Conservation (phyloP, 2,797 vertebrate species). For the Oryzias dopingdopingensis region DNA sequence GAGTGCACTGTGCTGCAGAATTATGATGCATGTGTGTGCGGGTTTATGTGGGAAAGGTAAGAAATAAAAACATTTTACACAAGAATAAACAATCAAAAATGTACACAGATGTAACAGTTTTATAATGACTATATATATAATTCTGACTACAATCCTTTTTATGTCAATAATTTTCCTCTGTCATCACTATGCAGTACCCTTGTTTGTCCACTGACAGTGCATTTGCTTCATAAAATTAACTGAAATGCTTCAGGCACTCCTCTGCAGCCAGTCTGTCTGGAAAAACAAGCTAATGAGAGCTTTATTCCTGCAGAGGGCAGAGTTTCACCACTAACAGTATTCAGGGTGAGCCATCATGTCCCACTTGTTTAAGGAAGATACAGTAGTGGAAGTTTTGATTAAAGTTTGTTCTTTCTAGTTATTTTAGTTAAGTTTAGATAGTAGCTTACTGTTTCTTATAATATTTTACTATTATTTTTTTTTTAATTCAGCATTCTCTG, state of each 20-base stretch:
- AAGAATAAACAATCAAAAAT: too few species aligned
- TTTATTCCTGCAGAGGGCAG: conserved; percentile 77
- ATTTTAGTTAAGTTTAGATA: too few species aligned
- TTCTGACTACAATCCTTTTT: not conserved
- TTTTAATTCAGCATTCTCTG: too few species aligned
- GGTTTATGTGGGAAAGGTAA: not conserved
- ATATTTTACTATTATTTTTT: too few species aligned
- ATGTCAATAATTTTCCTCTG: not conserved
- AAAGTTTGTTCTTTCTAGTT: too few species aligned
- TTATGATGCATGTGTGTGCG: conserved; percentile 5
- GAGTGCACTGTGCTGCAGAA: conserved; percentile 13
- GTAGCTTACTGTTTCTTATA: too few species aligned
- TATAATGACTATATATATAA: not conserved
- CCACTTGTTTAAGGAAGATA: too few species aligned
- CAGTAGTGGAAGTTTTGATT: too few species aligned
- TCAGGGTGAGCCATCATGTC: too few species aligned
- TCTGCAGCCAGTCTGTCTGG: not conserved
- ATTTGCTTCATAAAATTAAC: conserved; percentile 18
- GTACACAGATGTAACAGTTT: too few species aligned
- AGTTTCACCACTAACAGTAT: conserved; percentile 50
- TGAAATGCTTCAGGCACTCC: not conserved
- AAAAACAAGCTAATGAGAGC: conserved; percentile 25
- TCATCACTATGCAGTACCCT: conserved; percentile 25
- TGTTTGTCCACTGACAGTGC: conserved; percentile 27
- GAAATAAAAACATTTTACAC: not conserved